Conservation (phyloP, 2,113 vertebrate genomes). For the Progne subis region DNA sequence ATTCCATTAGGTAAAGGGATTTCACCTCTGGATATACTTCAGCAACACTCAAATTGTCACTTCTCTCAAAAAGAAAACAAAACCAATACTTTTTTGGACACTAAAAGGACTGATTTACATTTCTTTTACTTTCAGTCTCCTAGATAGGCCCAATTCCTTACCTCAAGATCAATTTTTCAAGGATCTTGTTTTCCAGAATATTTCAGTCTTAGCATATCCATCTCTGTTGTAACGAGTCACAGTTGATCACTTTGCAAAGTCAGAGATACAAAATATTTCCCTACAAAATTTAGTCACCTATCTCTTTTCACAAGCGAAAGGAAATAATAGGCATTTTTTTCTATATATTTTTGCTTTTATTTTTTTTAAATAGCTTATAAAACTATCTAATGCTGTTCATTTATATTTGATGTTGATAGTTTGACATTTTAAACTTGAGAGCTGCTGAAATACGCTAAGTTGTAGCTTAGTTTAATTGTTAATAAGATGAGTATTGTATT, state of each 20-base stretch:
- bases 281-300: background rate
- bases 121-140: background rate
- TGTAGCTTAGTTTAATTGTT: background rate
- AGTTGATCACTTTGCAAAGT: background rate
- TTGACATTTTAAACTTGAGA: background rate
- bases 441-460: background rate
- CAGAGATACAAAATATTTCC: background rate
- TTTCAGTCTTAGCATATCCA: background rate
- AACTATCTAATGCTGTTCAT: background rate
- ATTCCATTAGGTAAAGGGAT: background rate
- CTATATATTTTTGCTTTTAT: accelerated
- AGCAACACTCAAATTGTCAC: background rate
- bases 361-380: background rate
- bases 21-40: background rate
- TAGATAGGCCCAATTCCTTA: accelerated
- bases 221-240: background rate
- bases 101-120: background rate
- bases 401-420: background rate
- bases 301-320: background rate
- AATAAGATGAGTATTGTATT: background rate
- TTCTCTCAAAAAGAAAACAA: background rate
- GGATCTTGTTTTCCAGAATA: background rate
- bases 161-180: background rate
- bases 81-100: accelerated
- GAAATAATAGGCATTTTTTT: background rate